phyloP scores from a whole-genome alignment of 2,113 vertebrate genomes.

The Polypterus senegalus region DNA sequence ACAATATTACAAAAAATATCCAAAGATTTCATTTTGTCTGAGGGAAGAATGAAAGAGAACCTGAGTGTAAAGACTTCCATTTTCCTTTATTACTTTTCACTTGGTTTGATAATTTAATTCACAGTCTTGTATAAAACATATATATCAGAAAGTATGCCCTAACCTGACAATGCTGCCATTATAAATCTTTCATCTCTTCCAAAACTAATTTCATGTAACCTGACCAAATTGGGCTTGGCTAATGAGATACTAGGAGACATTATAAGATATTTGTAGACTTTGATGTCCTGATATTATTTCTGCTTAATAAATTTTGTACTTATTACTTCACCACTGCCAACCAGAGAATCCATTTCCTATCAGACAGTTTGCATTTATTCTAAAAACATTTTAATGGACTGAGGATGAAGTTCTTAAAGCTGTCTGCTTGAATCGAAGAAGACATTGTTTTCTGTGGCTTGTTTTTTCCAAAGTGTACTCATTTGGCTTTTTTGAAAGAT shows the following conservation, averaged over 20 bases:
- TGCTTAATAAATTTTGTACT: constrained; percentile 2
- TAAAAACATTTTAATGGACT: background rate
- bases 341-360: background rate
- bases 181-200: constrained; percentile 5
- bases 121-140: background rate
- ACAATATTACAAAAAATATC: no score
- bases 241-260: background rate
- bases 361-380: background rate
- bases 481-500: no score
- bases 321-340: background rate
- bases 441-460: no score
- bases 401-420: background rate
- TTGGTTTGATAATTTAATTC: constrained; percentile 2
- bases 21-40: no score
- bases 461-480: no score
- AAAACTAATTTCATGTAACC: background rate
- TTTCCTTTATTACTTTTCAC: no score
- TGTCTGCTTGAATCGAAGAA: background rate
- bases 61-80: no score
- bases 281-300: constrained; percentile 5
- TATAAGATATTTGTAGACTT: background rate
- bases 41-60: no score
- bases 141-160: background rate
- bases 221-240: background rate
- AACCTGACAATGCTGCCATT: constrained; percentile 1